A percentile compares a stretch with the other conserved stretches of the same genome.
phyloP scores from a whole-genome alignment of 1,140 invertebrate genomes.

The Vanessa atalanta region DNA sequence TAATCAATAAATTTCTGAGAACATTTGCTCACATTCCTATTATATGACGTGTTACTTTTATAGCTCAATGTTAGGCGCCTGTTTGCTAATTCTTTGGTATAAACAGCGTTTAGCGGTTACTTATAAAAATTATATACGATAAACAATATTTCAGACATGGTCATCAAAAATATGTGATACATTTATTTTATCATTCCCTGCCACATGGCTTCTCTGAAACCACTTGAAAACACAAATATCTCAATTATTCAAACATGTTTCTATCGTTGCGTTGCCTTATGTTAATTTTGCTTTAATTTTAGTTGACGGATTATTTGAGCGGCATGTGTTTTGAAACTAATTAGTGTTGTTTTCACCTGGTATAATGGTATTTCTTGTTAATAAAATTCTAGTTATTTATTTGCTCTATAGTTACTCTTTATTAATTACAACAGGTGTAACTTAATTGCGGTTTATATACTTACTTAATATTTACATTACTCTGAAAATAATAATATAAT shows the following conservation, averaged over 20 bases:
- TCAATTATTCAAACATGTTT: constrained; percentile 38
- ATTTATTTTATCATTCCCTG: neutral
- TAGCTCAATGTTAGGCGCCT: neutral
- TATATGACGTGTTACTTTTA: constrained; percentile 16
- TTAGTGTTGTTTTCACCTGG: constrained; percentile 20
- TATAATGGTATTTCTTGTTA: constrained; percentile 8
- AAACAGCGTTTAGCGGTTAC: neutral
- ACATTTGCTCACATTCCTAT: constrained; percentile 25
- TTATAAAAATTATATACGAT: no score
- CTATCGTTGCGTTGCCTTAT: neutral
- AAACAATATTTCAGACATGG: constrained; percentile 42
- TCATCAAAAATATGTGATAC: constrained; percentile 35
- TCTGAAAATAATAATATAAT: neutral
- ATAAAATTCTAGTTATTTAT: neutral
- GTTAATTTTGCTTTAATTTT: constrained; percentile 16
- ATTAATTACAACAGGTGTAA: constrained; percentile 2
- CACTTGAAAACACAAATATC: constrained; percentile 53
- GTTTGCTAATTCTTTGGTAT: neutral
- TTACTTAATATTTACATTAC: neutral
- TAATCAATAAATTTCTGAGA: constrained; percentile 35
- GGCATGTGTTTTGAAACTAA: constrained; percentile 14
- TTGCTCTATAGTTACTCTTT: neutral
- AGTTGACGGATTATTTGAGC: constrained; percentile 2
- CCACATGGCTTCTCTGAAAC: constrained; percentile 58
- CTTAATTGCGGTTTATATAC: neutral